Evolutionary conservation across 2,113 vertebrate genomes (phyloP), one percentile per base, ranked within the genome.

Genomic region (Brienomyrus longianalis): DNA sequence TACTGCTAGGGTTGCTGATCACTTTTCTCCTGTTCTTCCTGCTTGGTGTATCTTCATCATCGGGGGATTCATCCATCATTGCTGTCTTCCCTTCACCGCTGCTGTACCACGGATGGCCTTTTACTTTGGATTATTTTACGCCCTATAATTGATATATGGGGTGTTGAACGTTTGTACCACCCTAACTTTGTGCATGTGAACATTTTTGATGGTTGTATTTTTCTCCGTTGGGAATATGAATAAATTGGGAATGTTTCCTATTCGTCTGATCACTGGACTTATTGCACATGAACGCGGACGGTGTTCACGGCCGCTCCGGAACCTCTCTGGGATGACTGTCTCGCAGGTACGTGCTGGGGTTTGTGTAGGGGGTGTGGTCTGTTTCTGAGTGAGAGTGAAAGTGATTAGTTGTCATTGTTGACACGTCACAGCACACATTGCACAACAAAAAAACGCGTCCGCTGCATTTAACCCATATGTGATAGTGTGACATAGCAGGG

Each of bases 11-110:
- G 94, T 96, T 94, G 95, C 95, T 97, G 94, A 96, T 94, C 93
- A 95, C 94, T 96, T 96, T 97, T 97, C 95, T 96, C 96, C 96
- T 96, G 95, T 97, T 96, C 95, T 96, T 94, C 95, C 95, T 94
- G 94, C 94, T 93, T 88, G 92, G 89, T 91, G 90, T 89, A 1
- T 47, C 80, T 31, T 50, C 62, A 23, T 47, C 23, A 1, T 39
- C 19, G 17, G 80, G 21, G 80, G 66, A 88, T 88, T 77, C 39
- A 2, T 11, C 15, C 87, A 85, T 90, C 88, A 35, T 87, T 92
- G 56, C 89, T 90, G 88, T 91, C 92, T 47, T 39, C 51, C 88
- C 39, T 91, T 87, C 31, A 10, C 59, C 1, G 56, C 35, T 0
- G 86, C 86, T 31, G 10, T 83, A 86, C 88, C 2, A 62, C 89